phyloP scores from a whole-genome alignment of 2,888 invertebrate genomes.

The Chloroclysta siterata region DNA sequence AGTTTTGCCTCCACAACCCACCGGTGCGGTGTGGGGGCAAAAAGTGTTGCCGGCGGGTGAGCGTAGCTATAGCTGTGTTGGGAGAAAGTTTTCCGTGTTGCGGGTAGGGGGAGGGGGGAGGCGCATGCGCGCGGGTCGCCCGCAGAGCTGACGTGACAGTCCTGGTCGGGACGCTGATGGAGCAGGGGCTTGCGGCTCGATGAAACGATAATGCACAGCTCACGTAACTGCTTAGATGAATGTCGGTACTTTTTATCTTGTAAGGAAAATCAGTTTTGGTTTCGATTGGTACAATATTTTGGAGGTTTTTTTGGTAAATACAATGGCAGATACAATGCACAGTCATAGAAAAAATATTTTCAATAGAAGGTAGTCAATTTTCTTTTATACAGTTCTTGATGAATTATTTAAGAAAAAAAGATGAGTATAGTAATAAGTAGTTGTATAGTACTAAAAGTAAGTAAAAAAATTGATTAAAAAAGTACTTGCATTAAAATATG shows the following conservation, averaged over 20 bases:
- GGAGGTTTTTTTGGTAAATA: too few species aligned
- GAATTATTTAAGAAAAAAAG: too few species aligned
- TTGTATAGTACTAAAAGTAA: too few species aligned
- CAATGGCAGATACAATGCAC: too few species aligned
- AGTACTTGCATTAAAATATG: background rate
- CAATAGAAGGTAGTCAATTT: too few species aligned
- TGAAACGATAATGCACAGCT: constrained; percentile 46
- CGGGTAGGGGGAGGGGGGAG: constrained; percentile 68
- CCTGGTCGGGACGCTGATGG: constrained; percentile 68
- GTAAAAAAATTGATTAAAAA: background rate
- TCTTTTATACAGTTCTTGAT: too few species aligned
- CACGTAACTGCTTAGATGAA: constrained; percentile 55
- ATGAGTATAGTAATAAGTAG: too few species aligned
- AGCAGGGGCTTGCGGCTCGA: constrained; percentile 52
- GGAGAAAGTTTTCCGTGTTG: constrained; percentile 85
- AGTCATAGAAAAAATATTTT: too few species aligned
- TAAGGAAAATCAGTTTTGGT: background rate
- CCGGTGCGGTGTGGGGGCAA: constrained; percentile 72
- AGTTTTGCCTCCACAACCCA: constrained; percentile 79
- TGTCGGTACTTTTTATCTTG: background rate
- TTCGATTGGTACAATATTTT: background rate
- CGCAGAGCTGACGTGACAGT: constrained; percentile 77
- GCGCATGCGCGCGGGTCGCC: constrained; percentile 73
- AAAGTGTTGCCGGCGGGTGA: constrained; percentile 83
- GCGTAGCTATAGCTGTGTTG: constrained; percentile 78